Evolutionary conservation across 2,888 invertebrate species (phyloP).

Genomic region (Thalpophila matura): DNA sequence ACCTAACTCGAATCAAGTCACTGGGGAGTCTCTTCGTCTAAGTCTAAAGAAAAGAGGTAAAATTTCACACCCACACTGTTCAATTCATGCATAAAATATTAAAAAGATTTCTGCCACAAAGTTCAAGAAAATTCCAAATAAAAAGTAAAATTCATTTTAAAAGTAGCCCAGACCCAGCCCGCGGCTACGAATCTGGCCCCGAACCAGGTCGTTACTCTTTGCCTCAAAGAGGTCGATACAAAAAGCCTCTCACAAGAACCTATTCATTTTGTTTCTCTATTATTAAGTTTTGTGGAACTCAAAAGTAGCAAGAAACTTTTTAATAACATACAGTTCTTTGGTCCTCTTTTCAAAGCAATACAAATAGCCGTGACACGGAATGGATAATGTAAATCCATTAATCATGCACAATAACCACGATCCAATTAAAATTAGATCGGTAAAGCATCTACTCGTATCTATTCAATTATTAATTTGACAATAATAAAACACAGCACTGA

Average conservation of each 20-base stretch:
- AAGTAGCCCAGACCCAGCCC: constrained; percentile 59
- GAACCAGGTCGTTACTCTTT: constrained; percentile 71
- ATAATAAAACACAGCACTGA: constrained; percentile 26
- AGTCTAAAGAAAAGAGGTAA: constrained; percentile 34
- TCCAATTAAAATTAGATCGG: constrained; percentile 48
- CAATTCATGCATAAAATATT: constrained; percentile 51
- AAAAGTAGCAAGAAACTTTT: constrained; percentile 60
- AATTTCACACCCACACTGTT: constrained; percentile 34
- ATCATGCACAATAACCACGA: constrained; percentile 36
- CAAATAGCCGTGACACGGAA: constrained; percentile 21
- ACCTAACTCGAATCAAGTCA: constrained; percentile 10
- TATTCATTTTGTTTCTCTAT: constrained; percentile 72
- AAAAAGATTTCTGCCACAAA: constrained; percentile 49
- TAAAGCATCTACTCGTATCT: too few species aligned
- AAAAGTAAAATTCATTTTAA: constrained; percentile 60
- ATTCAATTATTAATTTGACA: constrained; percentile 34
- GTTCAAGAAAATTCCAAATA: constrained; percentile 55
- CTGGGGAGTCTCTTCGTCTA: constrained; percentile 18
- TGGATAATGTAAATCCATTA: constrained; percentile 37
- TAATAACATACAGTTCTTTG: constrained; percentile 53
- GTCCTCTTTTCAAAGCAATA: constrained; percentile 31
- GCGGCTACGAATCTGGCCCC: constrained; percentile 65
- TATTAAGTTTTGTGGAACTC: constrained; percentile 68
- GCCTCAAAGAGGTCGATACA: constrained; percentile 65
- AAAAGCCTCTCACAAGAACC: constrained; percentile 67